phyloP scores from a whole-genome alignment of 35 echinoderm and acorn worm genomes.

The Heliocidaris tuberculata region DNA sequence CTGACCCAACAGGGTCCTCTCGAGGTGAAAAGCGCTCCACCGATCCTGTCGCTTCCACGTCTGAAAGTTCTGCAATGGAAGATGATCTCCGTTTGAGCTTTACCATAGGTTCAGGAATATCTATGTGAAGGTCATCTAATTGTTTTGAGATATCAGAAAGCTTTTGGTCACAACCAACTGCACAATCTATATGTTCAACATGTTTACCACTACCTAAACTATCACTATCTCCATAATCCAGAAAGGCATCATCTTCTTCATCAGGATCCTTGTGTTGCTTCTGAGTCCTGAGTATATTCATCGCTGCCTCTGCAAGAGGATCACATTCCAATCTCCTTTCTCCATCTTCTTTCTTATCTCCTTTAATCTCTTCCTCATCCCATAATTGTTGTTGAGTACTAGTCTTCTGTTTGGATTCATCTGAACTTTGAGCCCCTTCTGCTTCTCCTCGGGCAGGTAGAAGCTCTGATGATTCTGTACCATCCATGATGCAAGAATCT shows the following conservation, averaged over 20 bases:
- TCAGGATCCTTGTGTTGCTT: not conserved
- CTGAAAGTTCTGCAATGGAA: slow-evolving; percentile 27
- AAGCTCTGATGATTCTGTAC: not conserved
- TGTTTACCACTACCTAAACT: slow-evolving; percentile 24
- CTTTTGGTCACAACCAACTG: not conserved
- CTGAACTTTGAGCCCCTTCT: slow-evolving; percentile 28
- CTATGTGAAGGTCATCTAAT: slow-evolving; percentile 33
- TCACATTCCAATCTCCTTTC: not conserved
- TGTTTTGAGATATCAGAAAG: slow-evolving; percentile 25
- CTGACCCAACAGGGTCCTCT: slow-evolving; percentile 63
- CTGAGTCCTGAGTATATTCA: slow-evolving; percentile 34
- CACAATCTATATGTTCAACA: slow-evolving; percentile 22
- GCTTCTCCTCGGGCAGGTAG: slow-evolving; percentile 35
- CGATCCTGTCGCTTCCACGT: slow-evolving; percentile 30
- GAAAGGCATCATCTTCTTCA: slow-evolving; percentile 19
- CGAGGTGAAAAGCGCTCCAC: slow-evolving; percentile 59
- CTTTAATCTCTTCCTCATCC: not conserved
- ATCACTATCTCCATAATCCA: slow-evolving; percentile 33
- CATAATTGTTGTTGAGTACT: not conserved
- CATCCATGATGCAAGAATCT: not conserved
- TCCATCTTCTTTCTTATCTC: not conserved
- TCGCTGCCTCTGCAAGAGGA: slow-evolving; percentile 36
- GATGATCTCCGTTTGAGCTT: slow-evolving; percentile 38
- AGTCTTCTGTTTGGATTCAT: not conserved
- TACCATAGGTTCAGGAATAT: slow-evolving; percentile 41